A percentile compares a stretch with the other conserved stretches of the same genome.
Conservation (phyloP, 2,113 vertebrate species). For the Hyla sarda region DNA sequence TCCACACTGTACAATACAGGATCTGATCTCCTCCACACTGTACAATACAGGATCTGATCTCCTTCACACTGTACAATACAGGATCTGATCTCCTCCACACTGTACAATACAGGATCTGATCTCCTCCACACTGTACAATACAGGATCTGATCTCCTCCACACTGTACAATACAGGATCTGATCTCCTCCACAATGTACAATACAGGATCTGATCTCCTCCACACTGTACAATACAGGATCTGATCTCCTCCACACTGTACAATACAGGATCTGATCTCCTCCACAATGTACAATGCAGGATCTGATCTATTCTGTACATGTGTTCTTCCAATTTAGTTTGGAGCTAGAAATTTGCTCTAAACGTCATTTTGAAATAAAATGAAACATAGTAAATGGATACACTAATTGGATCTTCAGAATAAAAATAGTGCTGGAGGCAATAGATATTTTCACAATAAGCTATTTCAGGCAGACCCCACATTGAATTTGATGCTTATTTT, state of each 20-base stretch:
- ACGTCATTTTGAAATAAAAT: no score
- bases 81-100: not conserved
- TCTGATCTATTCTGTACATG: not conserved
- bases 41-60: conserved; percentile 7
- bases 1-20: not conserved
- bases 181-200: not conserved
- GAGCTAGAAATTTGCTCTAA: no score
- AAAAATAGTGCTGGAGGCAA: no score
- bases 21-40: not conserved
- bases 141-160: not conserved
- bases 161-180: not conserved
- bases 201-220: not conserved
- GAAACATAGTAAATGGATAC: no score
- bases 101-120: not conserved
- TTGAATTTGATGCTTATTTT: no score
- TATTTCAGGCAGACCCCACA: no score
- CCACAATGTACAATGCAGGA: not conserved
- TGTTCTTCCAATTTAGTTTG: no score
- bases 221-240: not conserved
- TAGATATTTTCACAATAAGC: no score
- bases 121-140: conserved; percentile 6
- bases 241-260: not conserved
- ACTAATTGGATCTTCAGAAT: no score
- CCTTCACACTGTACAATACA: not conserved
- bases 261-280: not conserved